phyloP scores from a whole-genome alignment of 2,888 invertebrate species.

The Lithosia quadra region DNA sequence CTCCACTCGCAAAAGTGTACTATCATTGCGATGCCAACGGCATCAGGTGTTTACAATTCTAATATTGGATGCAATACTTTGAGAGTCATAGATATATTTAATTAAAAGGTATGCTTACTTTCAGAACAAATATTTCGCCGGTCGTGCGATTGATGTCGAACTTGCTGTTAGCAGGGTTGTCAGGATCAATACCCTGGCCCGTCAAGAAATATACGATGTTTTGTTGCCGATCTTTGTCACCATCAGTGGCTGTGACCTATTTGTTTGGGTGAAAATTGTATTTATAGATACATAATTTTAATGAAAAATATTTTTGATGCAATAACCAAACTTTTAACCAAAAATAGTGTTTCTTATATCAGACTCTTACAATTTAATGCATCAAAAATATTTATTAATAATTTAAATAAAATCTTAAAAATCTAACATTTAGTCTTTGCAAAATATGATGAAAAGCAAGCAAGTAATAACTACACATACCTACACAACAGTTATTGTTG shows the following conservation, averaged over 20 bases:
- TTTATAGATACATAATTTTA: conserved; percentile 5
- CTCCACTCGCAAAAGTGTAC: conserved; percentile 49
- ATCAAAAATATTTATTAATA: not conserved
- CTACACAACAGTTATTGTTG: conserved; percentile 21
- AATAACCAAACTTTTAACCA: not conserved
- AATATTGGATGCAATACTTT: conserved; percentile 17
- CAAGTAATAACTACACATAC: conserved; percentile 26
- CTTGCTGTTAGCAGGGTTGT: conserved; percentile 97
- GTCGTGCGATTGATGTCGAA: conserved; percentile 98
- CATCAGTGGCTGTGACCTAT: conserved; percentile 98
- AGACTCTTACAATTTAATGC: not conserved
- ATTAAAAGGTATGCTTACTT: conserved; percentile 88
- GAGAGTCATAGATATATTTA: conserved; percentile 13
- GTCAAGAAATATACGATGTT: conserved; percentile 98
- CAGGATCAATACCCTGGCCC: conserved; percentile 97
- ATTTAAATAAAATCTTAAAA: not conserved
- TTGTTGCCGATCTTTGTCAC: conserved; percentile 97
- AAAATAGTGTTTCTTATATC: not conserved
- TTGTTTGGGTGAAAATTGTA: conserved; percentile 10
- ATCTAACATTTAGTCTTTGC: not conserved
- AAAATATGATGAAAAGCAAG: conserved; percentile 28
- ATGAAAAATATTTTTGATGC: not conserved
- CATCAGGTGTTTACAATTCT: conserved; percentile 37
- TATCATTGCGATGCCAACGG: conserved; percentile 38
- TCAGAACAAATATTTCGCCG: conserved; percentile 97